phyloP scores from a whole-genome alignment of 2,113 vertebrate genomes.

The Elephantulus edwardii region DNA sequence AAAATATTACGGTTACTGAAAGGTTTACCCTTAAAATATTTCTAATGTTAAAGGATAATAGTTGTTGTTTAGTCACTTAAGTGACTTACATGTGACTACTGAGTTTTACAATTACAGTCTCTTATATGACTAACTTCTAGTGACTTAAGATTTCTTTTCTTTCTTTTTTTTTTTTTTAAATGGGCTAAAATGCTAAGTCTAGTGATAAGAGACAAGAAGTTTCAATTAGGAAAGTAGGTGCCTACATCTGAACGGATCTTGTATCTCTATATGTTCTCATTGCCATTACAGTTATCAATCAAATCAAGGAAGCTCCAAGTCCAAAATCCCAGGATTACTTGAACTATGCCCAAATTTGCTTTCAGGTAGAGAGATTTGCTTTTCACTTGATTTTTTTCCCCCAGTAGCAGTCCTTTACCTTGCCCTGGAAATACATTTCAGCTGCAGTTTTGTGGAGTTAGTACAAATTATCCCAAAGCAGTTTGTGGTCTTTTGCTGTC shows the following conservation, averaged over 20 bases:
- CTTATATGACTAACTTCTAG: not conserved
- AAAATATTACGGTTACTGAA: not conserved
- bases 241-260: not conserved
- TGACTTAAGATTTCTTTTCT: constrained; percentile 37
- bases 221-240: constrained; percentile 42
- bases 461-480: constrained; percentile 43
- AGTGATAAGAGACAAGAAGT: constrained; percentile 32
- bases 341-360: not conserved
- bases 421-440: constrained; percentile 32
- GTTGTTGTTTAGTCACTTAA: not conserved
- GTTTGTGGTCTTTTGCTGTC: not conserved
- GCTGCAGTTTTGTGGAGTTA: constrained; percentile 9
- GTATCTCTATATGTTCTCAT: constrained; percentile 4
- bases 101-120: not conserved
- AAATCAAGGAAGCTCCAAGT: constrained; percentile 8
- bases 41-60: not conserved
- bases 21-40: not conserved
- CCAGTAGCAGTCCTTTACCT: not conserved
- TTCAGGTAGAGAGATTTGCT: not conserved
- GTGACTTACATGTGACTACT: constrained; percentile 3
- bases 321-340: constrained; percentile 3
- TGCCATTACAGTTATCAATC: constrained; percentile 42
- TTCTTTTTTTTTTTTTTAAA: no score
- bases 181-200: constrained; percentile 45
- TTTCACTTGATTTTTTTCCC: constrained; percentile 51